Evolutionary conservation across 2,888 invertebrate species (phyloP), one percentile per base, ranked within the genome.

Genomic region (Netelia fuscicornis): DNA sequence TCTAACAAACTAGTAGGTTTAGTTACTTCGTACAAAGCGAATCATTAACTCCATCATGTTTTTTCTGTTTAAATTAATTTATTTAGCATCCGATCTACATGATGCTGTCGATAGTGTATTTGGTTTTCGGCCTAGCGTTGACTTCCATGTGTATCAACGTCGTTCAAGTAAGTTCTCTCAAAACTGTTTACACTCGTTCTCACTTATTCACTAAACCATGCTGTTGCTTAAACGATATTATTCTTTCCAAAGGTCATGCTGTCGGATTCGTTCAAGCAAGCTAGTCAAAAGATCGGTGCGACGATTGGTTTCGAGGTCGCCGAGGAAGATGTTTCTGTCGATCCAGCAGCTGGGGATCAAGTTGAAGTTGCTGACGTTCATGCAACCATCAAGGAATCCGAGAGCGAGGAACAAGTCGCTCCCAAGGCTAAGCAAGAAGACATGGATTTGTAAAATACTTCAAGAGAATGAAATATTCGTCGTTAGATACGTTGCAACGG

Each of bases 101-200:
- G 96, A 97, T 99, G 95, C 96, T 97, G 78, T 98, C 98, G 54
- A 98, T 98, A 90, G 95, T 98, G 67, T 99, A 99, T 92, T 95
- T 99, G 79, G 97, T 99, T 25, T 98, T 99, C 90, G 99, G 99
- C 8, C 95, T 99, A 83, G 98, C 99, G 0, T 95, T 99, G 23
- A 99, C 99, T 72, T 98, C 99, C 88, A 99, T 99, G 98, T 98
- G 98, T 94, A 98, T 99, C 90, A 99, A 98, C 91, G 98, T 99
- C 17, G 98, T 99, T 0, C 98, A 98, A 95, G 96, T 97, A 64
- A 96, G 96, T 92, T 64, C 54, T 30, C 70, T 52, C 54, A 1
- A n/a, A 54, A 30, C 3, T 54, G 1, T 54, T 54, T 13, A 11
- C 42, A 5, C 9, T 44, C 48, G 13, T 20, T 56, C 58, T 58